Conservation (phyloP, 2,113 vertebrate genomes). For the Chloroceryle aenea region DNA sequence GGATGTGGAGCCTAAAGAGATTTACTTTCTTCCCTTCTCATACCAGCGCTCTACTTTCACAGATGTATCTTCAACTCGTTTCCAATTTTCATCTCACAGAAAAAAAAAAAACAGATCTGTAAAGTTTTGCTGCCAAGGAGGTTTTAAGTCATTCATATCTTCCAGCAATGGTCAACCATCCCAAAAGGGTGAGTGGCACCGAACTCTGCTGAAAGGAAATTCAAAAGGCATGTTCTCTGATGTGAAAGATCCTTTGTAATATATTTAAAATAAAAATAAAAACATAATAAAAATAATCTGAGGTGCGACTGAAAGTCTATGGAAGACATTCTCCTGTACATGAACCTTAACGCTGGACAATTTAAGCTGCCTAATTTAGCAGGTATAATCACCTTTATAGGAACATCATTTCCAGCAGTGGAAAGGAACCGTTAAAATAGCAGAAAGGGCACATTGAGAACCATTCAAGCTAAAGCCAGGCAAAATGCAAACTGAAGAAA, state of each 20-base stretch:
- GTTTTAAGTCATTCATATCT: background rate
- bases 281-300: background rate
- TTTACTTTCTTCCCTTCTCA: background rate
- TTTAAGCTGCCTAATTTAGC: background rate
- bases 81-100: background rate
- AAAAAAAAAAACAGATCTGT: background rate
- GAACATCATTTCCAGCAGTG: background rate
- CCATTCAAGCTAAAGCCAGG: background rate
- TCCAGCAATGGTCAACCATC: background rate
- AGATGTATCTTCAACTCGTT: background rate
- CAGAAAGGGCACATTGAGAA: background rate
- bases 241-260: background rate
- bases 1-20: background rate
- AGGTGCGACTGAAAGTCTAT: background rate
- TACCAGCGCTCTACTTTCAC: background rate
- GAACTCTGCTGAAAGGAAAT: background rate
- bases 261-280: background rate
- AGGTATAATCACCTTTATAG: background rate
- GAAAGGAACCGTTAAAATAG: background rate
- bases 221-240: background rate
- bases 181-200: background rate
- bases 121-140: background rate
- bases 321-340: background rate
- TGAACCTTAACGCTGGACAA: background rate
- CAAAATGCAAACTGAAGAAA: background rate